phyloP scores from a whole-genome alignment of 2,113 vertebrate genomes.

The Cygnus buccinator region DNA sequence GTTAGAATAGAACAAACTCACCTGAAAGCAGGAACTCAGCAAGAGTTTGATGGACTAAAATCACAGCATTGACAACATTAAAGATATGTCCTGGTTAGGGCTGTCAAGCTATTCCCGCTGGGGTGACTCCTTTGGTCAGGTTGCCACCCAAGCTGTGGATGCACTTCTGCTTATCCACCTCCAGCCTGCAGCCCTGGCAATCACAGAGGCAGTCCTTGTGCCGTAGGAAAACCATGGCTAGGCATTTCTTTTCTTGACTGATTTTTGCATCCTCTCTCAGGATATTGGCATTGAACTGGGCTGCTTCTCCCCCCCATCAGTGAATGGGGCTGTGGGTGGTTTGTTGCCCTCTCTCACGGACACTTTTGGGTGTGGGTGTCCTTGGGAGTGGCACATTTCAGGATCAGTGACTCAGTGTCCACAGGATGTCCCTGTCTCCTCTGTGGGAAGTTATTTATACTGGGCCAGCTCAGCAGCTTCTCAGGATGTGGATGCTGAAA shows the following conservation, averaged over 20 bases:
- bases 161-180: neutral
- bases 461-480: neutral
- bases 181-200: neutral
- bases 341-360: neutral
- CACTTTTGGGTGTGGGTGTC: neutral
- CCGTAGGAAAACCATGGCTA: neutral
- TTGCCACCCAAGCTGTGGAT: neutral
- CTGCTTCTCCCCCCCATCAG: neutral
- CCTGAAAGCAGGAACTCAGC: neutral
- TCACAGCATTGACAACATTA: neutral
- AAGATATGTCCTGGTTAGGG: neutral
- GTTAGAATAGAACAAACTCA: neutral
- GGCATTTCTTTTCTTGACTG: neutral
- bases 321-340: neutral
- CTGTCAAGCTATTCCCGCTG: neutral
- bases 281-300: neutral
- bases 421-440: neutral
- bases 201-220: neutral
- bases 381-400: neutral
- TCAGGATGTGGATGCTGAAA: neutral
- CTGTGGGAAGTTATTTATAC: neutral
- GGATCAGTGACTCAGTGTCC: neutral
- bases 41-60: neutral
- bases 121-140: accelerated
- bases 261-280: neutral